Percentiles rank a stretch among this genome's conserved stretches.
Conservation (phyloP, 2,888 invertebrate genomes). For the Tetranychus truncatus region DNA sequence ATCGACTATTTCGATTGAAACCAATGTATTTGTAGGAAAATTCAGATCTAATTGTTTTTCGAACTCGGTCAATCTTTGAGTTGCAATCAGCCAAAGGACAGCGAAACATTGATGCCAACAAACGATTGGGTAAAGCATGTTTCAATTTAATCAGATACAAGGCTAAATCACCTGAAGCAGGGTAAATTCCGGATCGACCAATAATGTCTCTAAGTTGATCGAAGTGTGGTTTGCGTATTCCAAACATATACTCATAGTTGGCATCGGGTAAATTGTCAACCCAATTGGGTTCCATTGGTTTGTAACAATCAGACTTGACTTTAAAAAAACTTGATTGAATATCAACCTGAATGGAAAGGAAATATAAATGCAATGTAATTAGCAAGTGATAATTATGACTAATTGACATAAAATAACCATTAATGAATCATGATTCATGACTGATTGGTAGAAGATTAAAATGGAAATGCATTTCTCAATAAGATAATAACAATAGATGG, state of each 20-base stretch:
- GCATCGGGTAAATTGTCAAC: conserved; percentile 4
- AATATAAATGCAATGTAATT: not conserved
- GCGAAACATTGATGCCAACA: not conserved
- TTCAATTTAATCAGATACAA: conserved; percentile 4
- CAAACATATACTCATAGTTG: conserved; percentile 7
- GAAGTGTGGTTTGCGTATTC: conserved; percentile 1
- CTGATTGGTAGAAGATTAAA: not conserved
- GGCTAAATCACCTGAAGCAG: not conserved
- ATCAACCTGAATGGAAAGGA: not conserved
- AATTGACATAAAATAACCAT: too few species aligned
- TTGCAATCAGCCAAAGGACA: conserved; percentile 1
- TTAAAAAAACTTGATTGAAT: not conserved
- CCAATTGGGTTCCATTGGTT: conserved; percentile 1
- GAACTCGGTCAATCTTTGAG: not conserved
- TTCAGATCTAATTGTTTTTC: not conserved
- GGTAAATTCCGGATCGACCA: not conserved
- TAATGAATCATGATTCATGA: too few species aligned
- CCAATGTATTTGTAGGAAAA: not conserved
- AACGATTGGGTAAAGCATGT: conserved; percentile 1
- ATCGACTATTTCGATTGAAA: not conserved
- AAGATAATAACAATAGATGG: not conserved
- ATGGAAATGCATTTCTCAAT: not conserved
- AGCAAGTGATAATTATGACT: not conserved
- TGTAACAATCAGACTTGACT: too few species aligned
- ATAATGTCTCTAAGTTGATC: not conserved